Conservation (phyloP, 2,888 invertebrate species). For the Meta bourneti region DNA sequence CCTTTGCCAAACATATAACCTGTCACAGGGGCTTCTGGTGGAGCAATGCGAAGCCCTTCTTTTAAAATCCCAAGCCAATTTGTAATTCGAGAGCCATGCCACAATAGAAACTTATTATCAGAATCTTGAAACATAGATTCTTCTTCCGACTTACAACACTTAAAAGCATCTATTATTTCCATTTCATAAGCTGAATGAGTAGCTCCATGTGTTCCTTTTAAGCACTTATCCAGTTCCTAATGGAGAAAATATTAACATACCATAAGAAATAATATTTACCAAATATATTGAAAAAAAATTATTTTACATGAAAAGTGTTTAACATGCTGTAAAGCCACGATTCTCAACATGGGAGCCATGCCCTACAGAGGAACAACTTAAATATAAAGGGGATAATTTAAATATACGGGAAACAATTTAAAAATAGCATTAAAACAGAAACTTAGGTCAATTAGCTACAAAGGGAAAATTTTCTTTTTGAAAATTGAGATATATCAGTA, state of each 20-base stretch:
- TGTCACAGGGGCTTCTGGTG: conserved; percentile 83
- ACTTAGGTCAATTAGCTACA: no score
- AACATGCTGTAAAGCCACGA: no score
- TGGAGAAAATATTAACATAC: neutral
- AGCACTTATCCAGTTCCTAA: conserved; percentile 55
- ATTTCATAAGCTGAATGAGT: conserved; percentile 82
- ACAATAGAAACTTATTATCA: conserved; percentile 81
- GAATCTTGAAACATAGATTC: conserved; percentile 79
- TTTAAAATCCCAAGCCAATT: conserved; percentile 83
- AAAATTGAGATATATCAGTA: no score
- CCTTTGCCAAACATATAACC: conserved; percentile 98
- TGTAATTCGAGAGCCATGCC: conserved; percentile 83
- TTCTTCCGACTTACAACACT: conserved; percentile 80
- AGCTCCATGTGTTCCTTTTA: conserved; percentile 82
- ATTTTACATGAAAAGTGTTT: no score
- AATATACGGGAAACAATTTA: no score
- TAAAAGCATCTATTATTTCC: conserved; percentile 81
- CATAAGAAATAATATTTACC: no score
- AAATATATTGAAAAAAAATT: no score
- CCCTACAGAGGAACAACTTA: no score
- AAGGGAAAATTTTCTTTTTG: no score
- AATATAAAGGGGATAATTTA: no score
- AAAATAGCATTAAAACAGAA: no score
- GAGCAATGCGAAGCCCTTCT: conserved; percentile 82
- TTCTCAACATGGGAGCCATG: no score